Conservation (phyloP, 35 echinoderm and acorn worm species). For the Holothuria glaberrima region DNA sequence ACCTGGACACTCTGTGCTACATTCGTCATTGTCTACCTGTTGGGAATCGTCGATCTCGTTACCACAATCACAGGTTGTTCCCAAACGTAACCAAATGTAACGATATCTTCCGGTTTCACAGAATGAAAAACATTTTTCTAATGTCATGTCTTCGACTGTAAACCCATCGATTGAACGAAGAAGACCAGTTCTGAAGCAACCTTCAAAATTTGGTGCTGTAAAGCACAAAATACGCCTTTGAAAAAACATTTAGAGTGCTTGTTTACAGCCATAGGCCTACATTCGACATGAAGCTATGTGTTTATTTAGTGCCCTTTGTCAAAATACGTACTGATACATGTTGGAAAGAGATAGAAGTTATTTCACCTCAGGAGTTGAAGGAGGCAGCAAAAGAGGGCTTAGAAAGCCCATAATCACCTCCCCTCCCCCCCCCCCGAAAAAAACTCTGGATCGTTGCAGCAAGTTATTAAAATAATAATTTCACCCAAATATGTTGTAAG, state of each 20-base stretch:
- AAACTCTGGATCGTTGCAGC: too few relatives aligned
- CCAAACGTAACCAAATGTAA: not conserved
- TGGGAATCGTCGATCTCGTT: not conserved
- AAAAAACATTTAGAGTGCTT: too few relatives aligned
- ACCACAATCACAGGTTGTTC: not conserved
- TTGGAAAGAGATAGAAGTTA: too few relatives aligned
- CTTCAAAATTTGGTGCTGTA: conserved; percentile 11
- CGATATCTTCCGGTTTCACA: not conserved
- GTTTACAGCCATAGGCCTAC: too few relatives aligned
- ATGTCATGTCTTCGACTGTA: not conserved
- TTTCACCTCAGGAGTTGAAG: too few relatives aligned
- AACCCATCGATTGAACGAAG: not conserved
- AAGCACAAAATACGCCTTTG: not conserved
- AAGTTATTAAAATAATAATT: too few relatives aligned
- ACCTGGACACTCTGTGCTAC: not conserved
- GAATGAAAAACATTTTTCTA: not conserved
- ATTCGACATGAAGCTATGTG: not conserved
- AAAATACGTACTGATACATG: too few relatives aligned
- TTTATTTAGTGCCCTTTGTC: too few relatives aligned
- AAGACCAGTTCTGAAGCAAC: not conserved
- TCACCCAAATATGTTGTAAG: too few relatives aligned
- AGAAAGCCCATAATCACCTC: too few relatives aligned
- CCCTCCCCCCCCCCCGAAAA: too few relatives aligned
- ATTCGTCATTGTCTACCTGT: not conserved
- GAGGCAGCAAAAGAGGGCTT: too few relatives aligned